These are phyloP conservation scores for Rhopalosiphum maidis DNA, from an alignment of 1,140 invertebrate species.

Conservation along the genomic window DNA sequence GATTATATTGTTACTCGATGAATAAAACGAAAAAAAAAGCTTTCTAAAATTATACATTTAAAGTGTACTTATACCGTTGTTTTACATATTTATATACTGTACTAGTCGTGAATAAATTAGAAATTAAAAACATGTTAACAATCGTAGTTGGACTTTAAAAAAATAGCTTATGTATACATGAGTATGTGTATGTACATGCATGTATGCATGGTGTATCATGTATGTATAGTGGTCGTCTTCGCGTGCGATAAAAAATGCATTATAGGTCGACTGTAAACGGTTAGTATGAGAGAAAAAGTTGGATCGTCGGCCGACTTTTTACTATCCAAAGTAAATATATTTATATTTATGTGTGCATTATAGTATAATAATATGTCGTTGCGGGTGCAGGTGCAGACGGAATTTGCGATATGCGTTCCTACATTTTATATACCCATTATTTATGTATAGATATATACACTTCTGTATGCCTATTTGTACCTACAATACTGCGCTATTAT, in stretches of 20 bases:
- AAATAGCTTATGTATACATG: neutral
- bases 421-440: neutral
- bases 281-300: neutral
- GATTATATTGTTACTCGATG: neutral
- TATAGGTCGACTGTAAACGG: neutral
- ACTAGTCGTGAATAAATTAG: neutral
- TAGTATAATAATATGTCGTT: neutral
- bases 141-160: neutral
- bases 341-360: neutral
- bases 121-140: constrained; percentile 26
- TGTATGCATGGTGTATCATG: no score
- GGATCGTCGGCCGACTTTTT: neutral
- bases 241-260: neutral
- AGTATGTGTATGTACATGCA: no score
- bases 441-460: neutral
- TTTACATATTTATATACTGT: constrained; percentile 1
- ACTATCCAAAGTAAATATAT: neutral
- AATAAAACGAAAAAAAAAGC: neutral
- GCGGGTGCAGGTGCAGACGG: neutral
- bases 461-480: neutral
- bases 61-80: constrained; percentile 3
- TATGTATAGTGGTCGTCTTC: neutral
- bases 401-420: neutral
- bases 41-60: constrained; percentile 31
- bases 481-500: neutral